These are phyloP conservation scores for Macaria liturata DNA, from an alignment of 2,888 invertebrate genomes.

Conservation along the genomic window DNA sequence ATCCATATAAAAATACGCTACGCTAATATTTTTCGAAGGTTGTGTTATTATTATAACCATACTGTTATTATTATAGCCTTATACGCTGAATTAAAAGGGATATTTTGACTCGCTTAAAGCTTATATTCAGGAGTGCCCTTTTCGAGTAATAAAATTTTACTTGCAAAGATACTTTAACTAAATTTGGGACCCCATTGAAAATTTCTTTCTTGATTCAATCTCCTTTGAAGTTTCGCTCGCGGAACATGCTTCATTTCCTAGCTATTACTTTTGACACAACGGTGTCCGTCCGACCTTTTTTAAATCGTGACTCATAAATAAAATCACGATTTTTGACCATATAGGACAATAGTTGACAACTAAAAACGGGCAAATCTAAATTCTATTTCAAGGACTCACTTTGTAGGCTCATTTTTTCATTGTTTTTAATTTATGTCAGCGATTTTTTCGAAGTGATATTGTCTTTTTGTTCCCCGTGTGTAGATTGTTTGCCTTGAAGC, in stretches of 20 bases:
- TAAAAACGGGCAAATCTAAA: too few relatives aligned
- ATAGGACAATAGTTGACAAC: too few relatives aligned
- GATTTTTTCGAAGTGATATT: too few relatives aligned
- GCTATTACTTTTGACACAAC: conserved; percentile 26
- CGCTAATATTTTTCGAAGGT: conserved; percentile 5
- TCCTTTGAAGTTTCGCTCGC: conserved; percentile 35
- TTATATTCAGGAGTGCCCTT: conserved; percentile 36
- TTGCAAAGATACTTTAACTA: conserved; percentile 45
- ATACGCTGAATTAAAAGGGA: conserved; percentile 1
- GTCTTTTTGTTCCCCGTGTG: too few relatives aligned
- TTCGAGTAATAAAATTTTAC: conserved; percentile 48
- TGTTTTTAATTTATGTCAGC: too few relatives aligned
- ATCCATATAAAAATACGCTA: conserved; percentile 19
- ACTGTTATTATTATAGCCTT: too few relatives aligned
- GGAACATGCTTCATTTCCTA: conserved; percentile 24
- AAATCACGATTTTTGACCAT: background rate
- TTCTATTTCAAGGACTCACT: too few relatives aligned
- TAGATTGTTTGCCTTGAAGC: too few relatives aligned
- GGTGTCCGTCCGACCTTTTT: background rate
- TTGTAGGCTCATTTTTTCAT: too few relatives aligned
- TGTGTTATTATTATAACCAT: conserved; percentile 11
- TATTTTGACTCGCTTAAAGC: conserved; percentile 5
- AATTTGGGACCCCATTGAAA: conserved; percentile 42
- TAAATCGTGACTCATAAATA: conserved; percentile 5
- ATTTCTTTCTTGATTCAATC: conserved; percentile 39